Base-by-base conservation (phyloP, 2,113 vertebrate species). In the Antechinus flavipes region DNA sequence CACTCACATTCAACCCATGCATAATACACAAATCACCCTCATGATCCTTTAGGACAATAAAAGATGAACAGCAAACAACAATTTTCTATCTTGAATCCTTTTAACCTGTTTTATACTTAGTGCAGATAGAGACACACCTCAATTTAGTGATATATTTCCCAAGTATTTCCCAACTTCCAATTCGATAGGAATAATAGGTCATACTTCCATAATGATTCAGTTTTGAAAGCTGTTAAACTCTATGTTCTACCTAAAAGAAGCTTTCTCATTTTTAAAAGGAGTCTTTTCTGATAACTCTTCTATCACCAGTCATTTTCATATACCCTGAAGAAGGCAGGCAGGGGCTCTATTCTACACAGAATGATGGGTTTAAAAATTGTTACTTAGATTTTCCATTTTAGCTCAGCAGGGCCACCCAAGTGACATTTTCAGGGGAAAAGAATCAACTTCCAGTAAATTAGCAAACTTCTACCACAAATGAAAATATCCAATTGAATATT, bases 401-500 rank as follows among this genome's bases (percentile, higher is more conserved):
- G 94, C 98, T 90, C 98, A 98, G 98, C 97, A 97, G 98, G 98
- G 93, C 94, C 91, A 96, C 98, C 90, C 94, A 61, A 97, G 94
- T 98, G 98, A 98, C 97, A 98, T 98, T 98, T 98, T 94, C 1
- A 6, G 68, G 94, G 94, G 93, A 96, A 96, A 16, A 95, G 96
- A 96, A 95, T 96, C 96, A 96, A 96, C 96, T 96, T 98, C 47
- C 94, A 97, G 97, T 95, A 97, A 98, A 97, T 97, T 96, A 97
- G 93, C 94, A 97, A 98, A 97, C 96, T 94, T 90, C 84, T 6
- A 97, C 35, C 68, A 93, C 96, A 97, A 96, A 93, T 94, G 94
- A 95, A 97, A 96, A 95, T 97, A 96, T 92, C 97, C 93, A 93
- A 97, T 96, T 94, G 96, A 98, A 97, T 98, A 98, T 98, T 98